These are phyloP conservation scores for Gerris buenoi DNA, from an alignment of 1,140 invertebrate species.

Conservation along the genomic window DNA sequence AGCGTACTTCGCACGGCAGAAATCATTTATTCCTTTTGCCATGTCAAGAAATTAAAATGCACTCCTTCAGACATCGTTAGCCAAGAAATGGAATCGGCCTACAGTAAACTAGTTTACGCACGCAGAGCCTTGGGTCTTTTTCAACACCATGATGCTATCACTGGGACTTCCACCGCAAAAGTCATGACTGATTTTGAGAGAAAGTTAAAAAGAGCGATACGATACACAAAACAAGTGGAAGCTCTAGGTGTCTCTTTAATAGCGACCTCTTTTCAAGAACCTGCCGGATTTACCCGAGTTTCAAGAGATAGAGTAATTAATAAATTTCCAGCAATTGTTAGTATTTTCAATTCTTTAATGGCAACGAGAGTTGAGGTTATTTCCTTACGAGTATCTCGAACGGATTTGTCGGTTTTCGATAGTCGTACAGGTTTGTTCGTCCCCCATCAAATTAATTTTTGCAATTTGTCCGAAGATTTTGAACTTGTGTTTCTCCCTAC, in stretches of 20 bases:
- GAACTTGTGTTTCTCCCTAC: slow-evolving; percentile 1
- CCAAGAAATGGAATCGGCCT: slow-evolving; percentile 61
- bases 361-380: not conserved
- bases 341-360: not conserved
- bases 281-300: not conserved
- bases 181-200: slow-evolving; percentile 74
- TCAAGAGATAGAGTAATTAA: not conserved
- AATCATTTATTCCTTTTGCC: slow-evolving; percentile 70
- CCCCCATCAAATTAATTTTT: not conserved
- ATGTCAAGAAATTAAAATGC: slow-evolving; percentile 49
- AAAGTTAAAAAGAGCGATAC: slow-evolving; percentile 2
- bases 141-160: slow-evolving; percentile 92
- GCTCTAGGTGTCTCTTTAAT: not conserved
- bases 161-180: slow-evolving; percentile 74
- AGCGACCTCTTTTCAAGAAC: not conserved
- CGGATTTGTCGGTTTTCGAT: not conserved
- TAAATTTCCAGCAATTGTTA: not conserved
- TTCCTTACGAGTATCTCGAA: not conserved
- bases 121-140: slow-evolving; percentile 68
- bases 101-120: slow-evolving; percentile 59
- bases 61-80: slow-evolving; percentile 38
- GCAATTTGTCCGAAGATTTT: not conserved
- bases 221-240: not conserved
- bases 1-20: slow-evolving; percentile 67
- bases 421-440: not conserved